Evolutionary conservation across 2,113 vertebrate species (phyloP).

Genomic region (Heterocephalus glaber): DNA sequence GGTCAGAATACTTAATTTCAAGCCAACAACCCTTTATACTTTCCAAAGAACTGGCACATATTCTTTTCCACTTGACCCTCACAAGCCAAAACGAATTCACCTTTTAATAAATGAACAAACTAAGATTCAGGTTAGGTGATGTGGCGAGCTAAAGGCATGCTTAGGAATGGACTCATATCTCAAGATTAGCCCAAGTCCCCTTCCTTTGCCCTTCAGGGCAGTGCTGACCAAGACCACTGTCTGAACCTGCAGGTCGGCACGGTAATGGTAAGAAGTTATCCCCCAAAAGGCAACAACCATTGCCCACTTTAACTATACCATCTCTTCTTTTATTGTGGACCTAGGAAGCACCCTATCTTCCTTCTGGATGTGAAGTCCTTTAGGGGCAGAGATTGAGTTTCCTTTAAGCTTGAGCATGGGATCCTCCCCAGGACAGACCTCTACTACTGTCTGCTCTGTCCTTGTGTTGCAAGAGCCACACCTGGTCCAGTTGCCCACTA

Average conservation of each 20-base stretch:
- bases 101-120: background rate
- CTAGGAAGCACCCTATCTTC: background rate
- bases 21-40: background rate
- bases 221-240: too few species aligned
- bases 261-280: background rate
- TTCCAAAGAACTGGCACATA: background rate
- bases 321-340: background rate
- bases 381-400: background rate
- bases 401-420: background rate
- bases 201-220: background rate
- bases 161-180: background rate
- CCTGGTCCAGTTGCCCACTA: background rate
- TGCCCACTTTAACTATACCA: rapidly evolving
- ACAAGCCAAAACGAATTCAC: background rate
- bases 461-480: background rate
- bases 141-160: background rate
- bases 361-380: background rate
- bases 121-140: background rate
- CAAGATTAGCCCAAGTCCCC: background rate
- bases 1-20: background rate
- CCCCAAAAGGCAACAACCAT: background rate
- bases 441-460: rapidly evolving
- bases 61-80: background rate
- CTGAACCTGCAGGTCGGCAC: background rate
- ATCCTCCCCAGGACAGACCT: background rate